Conservation (phyloP, 2,888 invertebrate species). For the Anarsia innoxiella region DNA sequence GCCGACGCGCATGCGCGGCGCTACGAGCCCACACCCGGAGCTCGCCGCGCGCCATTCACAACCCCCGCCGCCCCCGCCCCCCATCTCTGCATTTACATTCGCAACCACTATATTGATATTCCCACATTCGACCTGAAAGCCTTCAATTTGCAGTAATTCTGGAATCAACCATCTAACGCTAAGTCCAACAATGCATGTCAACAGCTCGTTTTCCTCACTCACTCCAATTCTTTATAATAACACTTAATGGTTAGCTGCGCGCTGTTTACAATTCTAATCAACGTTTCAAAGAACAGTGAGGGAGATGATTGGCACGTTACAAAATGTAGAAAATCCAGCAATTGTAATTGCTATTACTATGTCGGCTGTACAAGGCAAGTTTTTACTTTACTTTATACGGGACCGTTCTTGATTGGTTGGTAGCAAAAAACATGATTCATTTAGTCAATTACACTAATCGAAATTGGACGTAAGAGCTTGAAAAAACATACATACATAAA, state of each 20-base stretch:
- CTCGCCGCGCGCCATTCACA: slow-evolving; percentile 37
- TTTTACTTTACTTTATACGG: no score
- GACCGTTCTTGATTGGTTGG: no score
- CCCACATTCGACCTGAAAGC: no score
- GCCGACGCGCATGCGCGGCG: slow-evolving; percentile 32
- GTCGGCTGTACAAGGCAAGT: no score
- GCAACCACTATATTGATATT: no score
- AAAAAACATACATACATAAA: no score
- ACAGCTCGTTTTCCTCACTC: slow-evolving; percentile 10
- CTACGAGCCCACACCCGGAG: slow-evolving; percentile 18
- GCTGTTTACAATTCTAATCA: slow-evolving; percentile 13
- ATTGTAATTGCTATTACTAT: no score
- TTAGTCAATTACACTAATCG: no score
- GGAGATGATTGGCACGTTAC: slow-evolving; percentile 10
- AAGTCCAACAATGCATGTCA: slow-evolving; percentile 9
- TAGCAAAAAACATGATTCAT: no score
- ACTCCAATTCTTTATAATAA: slow-evolving; percentile 10
- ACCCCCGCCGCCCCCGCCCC: slow-evolving; percentile 20
- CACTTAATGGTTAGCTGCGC: slow-evolving; percentile 6
- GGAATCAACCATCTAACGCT: no score
- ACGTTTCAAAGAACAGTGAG: slow-evolving; percentile 8
- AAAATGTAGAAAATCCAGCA: not conserved
- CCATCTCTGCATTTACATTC: slow-evolving; percentile 18
- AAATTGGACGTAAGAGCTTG: no score
- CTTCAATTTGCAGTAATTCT: no score